Evolutionary conservation across 2,113 vertebrate genomes (phyloP).

Genomic region (Polypterus bichir): DNA sequence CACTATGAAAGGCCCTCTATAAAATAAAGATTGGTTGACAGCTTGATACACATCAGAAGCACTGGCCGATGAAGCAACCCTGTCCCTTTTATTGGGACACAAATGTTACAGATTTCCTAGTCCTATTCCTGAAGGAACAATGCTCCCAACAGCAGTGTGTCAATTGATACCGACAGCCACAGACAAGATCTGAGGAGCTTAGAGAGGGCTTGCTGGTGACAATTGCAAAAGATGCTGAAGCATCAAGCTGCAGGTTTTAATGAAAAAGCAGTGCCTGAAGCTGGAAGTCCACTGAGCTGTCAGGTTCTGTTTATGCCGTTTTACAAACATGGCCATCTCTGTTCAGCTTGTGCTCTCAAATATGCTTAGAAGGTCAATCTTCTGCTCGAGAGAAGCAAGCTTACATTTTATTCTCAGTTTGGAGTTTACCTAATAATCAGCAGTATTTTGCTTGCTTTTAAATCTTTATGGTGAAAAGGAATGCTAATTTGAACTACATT

Average conservation of each 20-base stretch:
- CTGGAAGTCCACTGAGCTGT: not conserved
- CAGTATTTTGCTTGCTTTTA: too few relatives aligned
- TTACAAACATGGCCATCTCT: not conserved
- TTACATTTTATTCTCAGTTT: not conserved
- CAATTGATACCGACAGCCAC: not conserved
- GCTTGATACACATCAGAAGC: too few relatives aligned
- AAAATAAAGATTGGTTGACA: too few relatives aligned
- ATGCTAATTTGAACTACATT: too few relatives aligned
- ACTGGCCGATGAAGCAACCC: too few relatives aligned
- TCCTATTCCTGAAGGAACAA: not conserved
- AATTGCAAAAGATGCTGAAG: not conserved
- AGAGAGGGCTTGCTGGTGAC: conserved; percentile 1
- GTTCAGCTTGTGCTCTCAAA: not conserved
- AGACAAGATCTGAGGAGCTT: not conserved
- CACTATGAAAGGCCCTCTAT: too few relatives aligned
- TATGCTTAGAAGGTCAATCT: not conserved
- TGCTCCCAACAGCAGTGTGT: not conserved
- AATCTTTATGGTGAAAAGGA: too few relatives aligned
- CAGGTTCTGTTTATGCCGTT: not conserved
- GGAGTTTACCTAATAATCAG: too few relatives aligned
- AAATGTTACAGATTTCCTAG: too few relatives aligned
- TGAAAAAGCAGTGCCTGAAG: not conserved
- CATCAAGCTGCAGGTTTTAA: not conserved
- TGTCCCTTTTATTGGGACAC: too few relatives aligned
- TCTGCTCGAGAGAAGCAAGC: not conserved